A percentile compares a stretch with the other conserved stretches of the same genome.
Evolutionary conservation across 2,113 vertebrate genomes (phyloP).

Genomic region (Choloepus hoffmanni): DNA sequence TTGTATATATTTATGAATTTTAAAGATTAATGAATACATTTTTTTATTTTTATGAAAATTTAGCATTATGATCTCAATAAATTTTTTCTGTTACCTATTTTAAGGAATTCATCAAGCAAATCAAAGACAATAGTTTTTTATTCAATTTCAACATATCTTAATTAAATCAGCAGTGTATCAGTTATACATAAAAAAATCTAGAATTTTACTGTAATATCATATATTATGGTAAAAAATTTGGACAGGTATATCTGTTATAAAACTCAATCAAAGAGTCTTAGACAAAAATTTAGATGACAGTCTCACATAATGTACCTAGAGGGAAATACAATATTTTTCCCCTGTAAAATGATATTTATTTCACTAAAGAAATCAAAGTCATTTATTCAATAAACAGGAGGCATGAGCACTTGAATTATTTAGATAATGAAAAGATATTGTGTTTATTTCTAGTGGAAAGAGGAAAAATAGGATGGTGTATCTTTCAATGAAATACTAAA

Average conservation of each 20-base stretch:
- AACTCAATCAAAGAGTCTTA: neutral
- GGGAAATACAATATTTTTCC: neutral
- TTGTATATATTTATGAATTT: neutral
- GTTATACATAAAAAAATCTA: neutral
- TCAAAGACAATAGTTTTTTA: neutral
- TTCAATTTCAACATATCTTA: conserved; percentile 42
- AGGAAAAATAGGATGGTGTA: neutral
- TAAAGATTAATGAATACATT: neutral
- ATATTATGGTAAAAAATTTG: neutral
- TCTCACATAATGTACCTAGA: neutral
- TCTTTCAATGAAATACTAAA: neutral
- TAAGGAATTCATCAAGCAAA: conserved; percentile 22
- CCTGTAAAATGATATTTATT: neutral
- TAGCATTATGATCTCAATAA: neutral
- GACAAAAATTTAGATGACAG: neutral
- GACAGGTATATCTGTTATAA: neutral
- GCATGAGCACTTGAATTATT: neutral
- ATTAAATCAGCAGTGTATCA: conserved; percentile 37
- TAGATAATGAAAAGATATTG: neutral
- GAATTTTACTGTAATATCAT: neutral
- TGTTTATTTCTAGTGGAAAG: neutral
- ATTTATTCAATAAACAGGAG: neutral
- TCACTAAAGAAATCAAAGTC: neutral
- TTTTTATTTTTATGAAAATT: conserved; percentile 46
- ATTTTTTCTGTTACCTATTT: conserved; percentile 23